Percentiles rank a stretch among this genome's conserved stretches.
Conservation (phyloP, 1,140 invertebrate species). For the Goniozus legneri region DNA sequence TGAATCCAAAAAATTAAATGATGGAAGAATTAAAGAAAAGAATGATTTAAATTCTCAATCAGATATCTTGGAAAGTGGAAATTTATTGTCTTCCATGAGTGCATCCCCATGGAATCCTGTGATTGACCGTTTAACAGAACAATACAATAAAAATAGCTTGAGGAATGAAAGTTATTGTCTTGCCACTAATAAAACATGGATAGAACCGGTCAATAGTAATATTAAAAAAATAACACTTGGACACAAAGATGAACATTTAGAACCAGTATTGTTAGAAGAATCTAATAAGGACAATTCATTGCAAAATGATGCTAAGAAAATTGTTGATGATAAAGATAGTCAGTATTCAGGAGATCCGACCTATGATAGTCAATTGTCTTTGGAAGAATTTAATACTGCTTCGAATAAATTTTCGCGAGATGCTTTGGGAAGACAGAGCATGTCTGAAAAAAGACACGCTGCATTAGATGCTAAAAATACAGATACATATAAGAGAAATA, state of each 20-base stretch:
- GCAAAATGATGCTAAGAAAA: conserved; percentile 30
- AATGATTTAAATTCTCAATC: conserved; percentile 40
- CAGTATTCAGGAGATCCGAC: conserved; percentile 62
- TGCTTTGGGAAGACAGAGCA: conserved; percentile 90
- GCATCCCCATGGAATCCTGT: conserved; percentile 68
- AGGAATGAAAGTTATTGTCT: conserved; percentile 86
- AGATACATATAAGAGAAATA: conserved; percentile 92
- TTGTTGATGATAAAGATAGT: conserved; percentile 42
- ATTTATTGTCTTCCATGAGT: conserved; percentile 28
- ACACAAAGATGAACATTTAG: conserved; percentile 29
- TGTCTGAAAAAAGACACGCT: conserved; percentile 95
- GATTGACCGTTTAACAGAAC: conserved; percentile 77
- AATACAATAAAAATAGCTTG: conserved; percentile 57
- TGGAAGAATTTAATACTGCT: conserved; percentile 64
- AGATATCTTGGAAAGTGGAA: conserved; percentile 33
- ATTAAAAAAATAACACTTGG: conserved; percentile 33
- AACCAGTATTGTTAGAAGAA: conserved; percentile 40
- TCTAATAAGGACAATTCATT: conserved; percentile 31
- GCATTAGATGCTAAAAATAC: conserved; percentile 91
- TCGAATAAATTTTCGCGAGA: conserved; percentile 77
- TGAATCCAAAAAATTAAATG: conserved; percentile 31
- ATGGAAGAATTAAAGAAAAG: conserved; percentile 38
- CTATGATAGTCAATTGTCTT: conserved; percentile 73
- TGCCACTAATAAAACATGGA: conserved; percentile 58
- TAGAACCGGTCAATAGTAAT: conserved; percentile 37